Percentiles rank a stretch among this genome's conserved stretches.
These are phyloP conservation scores for Ormyrus rosae DNA, from an alignment of 2,888 invertebrate genomes.

Conservation along the genomic window DNA sequence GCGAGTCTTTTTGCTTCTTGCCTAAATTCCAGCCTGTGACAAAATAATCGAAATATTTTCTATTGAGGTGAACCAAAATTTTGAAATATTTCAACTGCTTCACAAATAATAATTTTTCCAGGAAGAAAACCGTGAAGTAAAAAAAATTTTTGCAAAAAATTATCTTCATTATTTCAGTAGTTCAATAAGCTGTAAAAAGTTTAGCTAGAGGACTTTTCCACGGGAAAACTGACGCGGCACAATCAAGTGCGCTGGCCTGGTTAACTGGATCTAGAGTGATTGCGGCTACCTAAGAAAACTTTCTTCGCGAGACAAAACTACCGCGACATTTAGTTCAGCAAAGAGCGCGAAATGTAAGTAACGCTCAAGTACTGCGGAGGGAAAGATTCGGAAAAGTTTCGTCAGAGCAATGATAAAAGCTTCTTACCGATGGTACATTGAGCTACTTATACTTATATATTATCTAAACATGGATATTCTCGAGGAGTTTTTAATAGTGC, in stretches of 20 bases:
- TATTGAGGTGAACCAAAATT: too few relatives aligned
- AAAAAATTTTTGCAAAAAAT: neutral
- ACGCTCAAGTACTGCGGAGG: constrained; percentile 30
- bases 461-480: too few relatives aligned
- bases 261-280: constrained; percentile 47
- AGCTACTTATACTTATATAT: too few relatives aligned
- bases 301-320: constrained; percentile 51
- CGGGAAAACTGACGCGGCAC: constrained; percentile 3
- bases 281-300: constrained; percentile 37
- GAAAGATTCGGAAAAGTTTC: constrained; percentile 33
- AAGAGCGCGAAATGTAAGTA: constrained; percentile 46
- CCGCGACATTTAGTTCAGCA: constrained; percentile 42
- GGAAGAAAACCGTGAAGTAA: neutral
- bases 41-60: neutral
- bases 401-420: neutral
- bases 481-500: too few relatives aligned
- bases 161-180: neutral
- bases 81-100: too few relatives aligned
- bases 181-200: constrained; percentile 17
- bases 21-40: constrained; percentile 82
- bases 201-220: constrained; percentile 1
- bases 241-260: constrained; percentile 18
- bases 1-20: constrained; percentile 84
- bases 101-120: neutral
- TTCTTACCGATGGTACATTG: too few relatives aligned